phyloP scores from a whole-genome alignment of 2,797 vertebrate species.

The Hyperoplus immaculatus region DNA sequence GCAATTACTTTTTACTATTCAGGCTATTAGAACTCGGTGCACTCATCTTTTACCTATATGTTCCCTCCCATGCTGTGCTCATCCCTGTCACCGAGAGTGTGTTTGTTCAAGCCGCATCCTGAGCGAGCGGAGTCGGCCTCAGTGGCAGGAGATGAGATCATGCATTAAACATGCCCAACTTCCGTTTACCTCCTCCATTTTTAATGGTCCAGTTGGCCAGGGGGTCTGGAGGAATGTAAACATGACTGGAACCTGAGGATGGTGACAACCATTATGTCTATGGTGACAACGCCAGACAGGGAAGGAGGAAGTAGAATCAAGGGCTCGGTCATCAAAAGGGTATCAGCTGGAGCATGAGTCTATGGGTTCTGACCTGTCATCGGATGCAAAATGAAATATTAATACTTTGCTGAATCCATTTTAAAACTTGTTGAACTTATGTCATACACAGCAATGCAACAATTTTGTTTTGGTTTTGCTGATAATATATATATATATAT shows the following conservation, averaged over 20 bases:
- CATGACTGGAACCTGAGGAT: conserved; percentile 44
- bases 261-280: conserved; percentile 9
- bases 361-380: not conserved
- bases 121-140: conserved; percentile 50
- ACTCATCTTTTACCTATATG: conserved; percentile 36
- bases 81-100: conserved; percentile 36
- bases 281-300: conserved; percentile 33
- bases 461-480: not conserved
- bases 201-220: conserved; percentile 61
- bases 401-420: not conserved
- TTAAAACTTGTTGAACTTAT: not conserved
- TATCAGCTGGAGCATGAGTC: not conserved
- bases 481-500: not conserved
- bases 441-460: not conserved
- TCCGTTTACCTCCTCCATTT: conserved; percentile 60
- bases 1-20: conserved; percentile 6
- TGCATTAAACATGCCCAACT: conserved; percentile 69
- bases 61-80: not conserved
- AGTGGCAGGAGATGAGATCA: conserved; percentile 60
- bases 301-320: conserved; percentile 19
- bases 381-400: too few relatives aligned
- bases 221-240: conserved; percentile 61
- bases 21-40: conserved; percentile 22
- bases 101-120: conserved; percentile 52
- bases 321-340: conserved; percentile 3